A percentile compares a stretch with the other conserved stretches of the same genome.
Evolutionary conservation across 2,797 vertebrate genomes (phyloP).

Genomic region (Monodelphis domestica): DNA sequence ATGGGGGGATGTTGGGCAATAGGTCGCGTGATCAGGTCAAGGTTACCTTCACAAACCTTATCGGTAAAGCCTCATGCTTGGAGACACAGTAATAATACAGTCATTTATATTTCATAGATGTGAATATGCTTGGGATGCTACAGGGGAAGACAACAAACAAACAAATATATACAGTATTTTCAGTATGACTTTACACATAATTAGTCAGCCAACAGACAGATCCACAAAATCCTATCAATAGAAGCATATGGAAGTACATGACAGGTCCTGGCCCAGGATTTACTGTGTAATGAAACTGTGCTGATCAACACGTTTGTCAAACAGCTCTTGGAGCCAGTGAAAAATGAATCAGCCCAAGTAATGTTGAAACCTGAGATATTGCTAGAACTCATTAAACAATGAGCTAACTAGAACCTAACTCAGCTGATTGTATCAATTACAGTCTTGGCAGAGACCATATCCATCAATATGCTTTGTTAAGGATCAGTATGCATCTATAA

Average conservation of each 20-base stretch:
- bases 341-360: not conserved
- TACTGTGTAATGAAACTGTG: not conserved
- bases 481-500: not conserved
- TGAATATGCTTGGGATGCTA: too few relatives aligned
- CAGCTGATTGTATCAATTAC: not conserved
- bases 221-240: not conserved
- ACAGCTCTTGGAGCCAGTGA: not conserved
- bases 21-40: too few relatives aligned
- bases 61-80: too few relatives aligned
- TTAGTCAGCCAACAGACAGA: not conserved
- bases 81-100: too few relatives aligned
- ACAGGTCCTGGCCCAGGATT: not conserved
- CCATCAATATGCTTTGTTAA: not conserved
- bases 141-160: not conserved
- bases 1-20: too few relatives aligned
- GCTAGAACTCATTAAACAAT: not conserved
- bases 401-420: not conserved
- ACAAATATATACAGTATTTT: not conserved
- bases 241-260: not conserved
- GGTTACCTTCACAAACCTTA: too few relatives aligned
- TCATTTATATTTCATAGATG: too few relatives aligned
- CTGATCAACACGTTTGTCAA: not conserved
- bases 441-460: not conserved
- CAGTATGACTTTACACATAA: not conserved
- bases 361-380: not conserved